A percentile compares a stretch with the other conserved stretches of the same genome.
Conservation (phyloP, 2,888 invertebrate genomes). For the Syrphus vitripennis region DNA sequence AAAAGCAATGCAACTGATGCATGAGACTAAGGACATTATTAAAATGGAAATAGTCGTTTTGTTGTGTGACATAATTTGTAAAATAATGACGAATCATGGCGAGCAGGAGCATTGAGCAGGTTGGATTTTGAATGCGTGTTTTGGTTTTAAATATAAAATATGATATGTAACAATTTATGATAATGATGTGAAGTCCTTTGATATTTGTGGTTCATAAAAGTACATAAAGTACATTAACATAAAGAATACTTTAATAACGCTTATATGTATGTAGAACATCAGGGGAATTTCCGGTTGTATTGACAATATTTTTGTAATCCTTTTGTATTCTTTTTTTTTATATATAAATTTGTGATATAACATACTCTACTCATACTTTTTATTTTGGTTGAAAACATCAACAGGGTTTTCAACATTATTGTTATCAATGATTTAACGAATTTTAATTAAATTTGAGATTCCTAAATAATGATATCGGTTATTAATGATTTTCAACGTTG, state of each 20-base stretch:
- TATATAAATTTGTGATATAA: background rate
- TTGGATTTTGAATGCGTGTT: background rate
- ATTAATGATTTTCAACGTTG: too few relatives aligned
- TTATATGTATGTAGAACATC: constrained; percentile 1
- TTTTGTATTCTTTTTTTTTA: background rate
- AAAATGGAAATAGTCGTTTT: constrained; percentile 34
- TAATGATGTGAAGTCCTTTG: constrained; percentile 53
- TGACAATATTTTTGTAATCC: background rate
- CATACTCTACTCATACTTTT: background rate
- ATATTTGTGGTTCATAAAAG: constrained; percentile 43
- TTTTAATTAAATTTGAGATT: too few relatives aligned
- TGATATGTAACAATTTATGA: constrained; percentile 55
- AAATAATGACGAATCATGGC: constrained; percentile 25
- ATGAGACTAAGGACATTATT: background rate
- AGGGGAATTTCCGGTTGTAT: background rate
- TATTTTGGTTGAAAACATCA: background rate
- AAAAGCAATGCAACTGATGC: background rate
- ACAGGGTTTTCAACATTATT: background rate
- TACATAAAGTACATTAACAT: constrained; percentile 23
- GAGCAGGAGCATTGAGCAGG: background rate
- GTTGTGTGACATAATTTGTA: constrained; percentile 50
- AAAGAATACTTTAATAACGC: constrained; percentile 32
- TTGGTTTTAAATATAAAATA: constrained; percentile 1
- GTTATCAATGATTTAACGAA: too few relatives aligned
- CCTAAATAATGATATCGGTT: too few relatives aligned